These are phyloP conservation scores for Drosophila busckii DNA, from an alignment of 1,140 invertebrate genomes.

Conservation along the genomic window DNA sequence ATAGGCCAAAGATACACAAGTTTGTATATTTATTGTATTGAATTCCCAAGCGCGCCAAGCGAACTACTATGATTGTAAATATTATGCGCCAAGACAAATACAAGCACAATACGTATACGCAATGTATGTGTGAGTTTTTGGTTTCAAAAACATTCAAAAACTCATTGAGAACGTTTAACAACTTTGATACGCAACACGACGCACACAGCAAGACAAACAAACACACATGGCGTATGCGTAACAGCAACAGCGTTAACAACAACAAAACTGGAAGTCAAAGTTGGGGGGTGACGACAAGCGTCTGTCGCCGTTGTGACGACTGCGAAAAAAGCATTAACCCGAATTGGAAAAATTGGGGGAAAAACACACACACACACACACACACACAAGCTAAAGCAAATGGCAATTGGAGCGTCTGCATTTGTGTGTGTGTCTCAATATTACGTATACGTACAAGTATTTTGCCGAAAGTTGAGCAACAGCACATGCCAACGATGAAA, in stretches of 20 bases:
- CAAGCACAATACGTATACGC: neutral
- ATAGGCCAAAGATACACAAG: constrained; percentile 29
- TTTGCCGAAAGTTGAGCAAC: constrained; percentile 31
- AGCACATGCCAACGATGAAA: neutral
- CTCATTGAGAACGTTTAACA: constrained; percentile 73
- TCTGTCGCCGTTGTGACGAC: constrained; percentile 52
- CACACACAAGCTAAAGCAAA: constrained; percentile 13
- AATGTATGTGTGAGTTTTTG: no score
- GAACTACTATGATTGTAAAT: constrained; percentile 76
- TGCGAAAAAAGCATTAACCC: constrained; percentile 74
- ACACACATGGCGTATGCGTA: constrained; percentile 40
- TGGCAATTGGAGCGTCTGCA: constrained; percentile 9
- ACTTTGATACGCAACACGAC: constrained; percentile 36
- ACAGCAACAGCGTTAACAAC: constrained; percentile 44
- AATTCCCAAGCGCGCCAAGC: constrained; percentile 61
- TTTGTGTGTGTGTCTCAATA: constrained; percentile 21
- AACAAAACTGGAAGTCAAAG: constrained; percentile 15
- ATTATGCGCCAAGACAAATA: constrained; percentile 20
- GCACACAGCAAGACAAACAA: neutral
- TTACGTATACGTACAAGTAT: constrained; percentile 18
- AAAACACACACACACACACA: constrained; percentile 10
- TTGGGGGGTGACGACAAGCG: no score
- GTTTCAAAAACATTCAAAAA: constrained; percentile 70
- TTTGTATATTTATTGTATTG: constrained; percentile 54
- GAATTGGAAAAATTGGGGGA: constrained; percentile 54